Percentiles rank a stretch among this genome's conserved stretches.
These are phyloP conservation scores for Charanyca ferruginea DNA, from an alignment of 2,888 invertebrate genomes.

Conservation along the genomic window DNA sequence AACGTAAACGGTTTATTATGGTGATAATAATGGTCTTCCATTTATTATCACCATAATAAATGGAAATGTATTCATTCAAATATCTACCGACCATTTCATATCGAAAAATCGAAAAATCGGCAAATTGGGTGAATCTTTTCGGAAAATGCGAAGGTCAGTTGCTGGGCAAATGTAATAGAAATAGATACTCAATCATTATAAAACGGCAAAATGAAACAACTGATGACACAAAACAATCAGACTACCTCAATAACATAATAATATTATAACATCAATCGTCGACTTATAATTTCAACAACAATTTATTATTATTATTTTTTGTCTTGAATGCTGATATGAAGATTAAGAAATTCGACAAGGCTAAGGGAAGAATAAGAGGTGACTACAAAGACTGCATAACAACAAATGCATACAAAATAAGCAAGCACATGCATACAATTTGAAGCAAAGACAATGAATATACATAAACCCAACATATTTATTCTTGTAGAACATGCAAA, in stretches of 20 bases:
- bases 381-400: slow-evolving; percentile 44
- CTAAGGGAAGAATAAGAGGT: slow-evolving; percentile 20
- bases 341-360: slow-evolving; percentile 6
- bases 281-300: slow-evolving; percentile 13
- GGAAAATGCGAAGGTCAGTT: background rate
- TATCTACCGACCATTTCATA: background rate
- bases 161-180: background rate
- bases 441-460: slow-evolving; percentile 49
- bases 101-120: background rate
- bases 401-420: slow-evolving; percentile 48
- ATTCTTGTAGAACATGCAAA: slow-evolving; percentile 41
- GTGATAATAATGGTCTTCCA: too few relatives aligned
- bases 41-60: background rate
- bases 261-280: background rate
- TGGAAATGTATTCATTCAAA: background rate
- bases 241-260: background rate
- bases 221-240: slow-evolving; percentile 1
- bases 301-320: background rate
- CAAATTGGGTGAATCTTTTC: background rate
- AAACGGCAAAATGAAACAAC: slow-evolving; percentile 8
- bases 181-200: background rate
- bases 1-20: too few relatives aligned
- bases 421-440: slow-evolving; percentile 56
- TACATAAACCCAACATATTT: slow-evolving; percentile 20
- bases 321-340: background rate